phyloP scores from a whole-genome alignment of 2,797 vertebrate genomes.

The Graptemys geographica region DNA sequence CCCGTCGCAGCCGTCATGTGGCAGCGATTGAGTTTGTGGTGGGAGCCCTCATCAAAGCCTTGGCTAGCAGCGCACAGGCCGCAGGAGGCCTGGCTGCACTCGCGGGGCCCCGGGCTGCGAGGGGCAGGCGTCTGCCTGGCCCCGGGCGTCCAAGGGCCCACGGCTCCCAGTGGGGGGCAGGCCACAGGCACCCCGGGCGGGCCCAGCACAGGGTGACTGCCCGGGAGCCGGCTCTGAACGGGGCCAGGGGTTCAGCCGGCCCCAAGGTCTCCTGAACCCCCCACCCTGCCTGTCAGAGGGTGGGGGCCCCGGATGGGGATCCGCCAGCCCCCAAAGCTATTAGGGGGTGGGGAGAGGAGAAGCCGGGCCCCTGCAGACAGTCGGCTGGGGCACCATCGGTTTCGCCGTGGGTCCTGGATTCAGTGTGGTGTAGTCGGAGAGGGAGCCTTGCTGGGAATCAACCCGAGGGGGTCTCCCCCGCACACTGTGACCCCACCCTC shows the following conservation, averaged over 20 bases:
- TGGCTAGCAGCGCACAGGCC: not conserved
- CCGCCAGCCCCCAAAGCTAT: too few species aligned
- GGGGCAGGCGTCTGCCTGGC: not conserved
- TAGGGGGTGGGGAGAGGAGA: not conserved
- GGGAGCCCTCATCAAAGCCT: slow-evolving; percentile 35
- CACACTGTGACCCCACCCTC: not conserved
- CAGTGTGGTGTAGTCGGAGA: slow-evolving; percentile 57
- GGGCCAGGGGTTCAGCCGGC: not conserved
- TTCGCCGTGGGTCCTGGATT: not conserved
- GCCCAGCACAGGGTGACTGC: too few species aligned
- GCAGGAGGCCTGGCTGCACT: not conserved
- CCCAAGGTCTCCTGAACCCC: too few species aligned
- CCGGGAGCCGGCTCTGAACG: not conserved
- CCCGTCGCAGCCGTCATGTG: slow-evolving; percentile 18
- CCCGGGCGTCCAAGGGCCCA: not conserved
- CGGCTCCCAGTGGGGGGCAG: not conserved
- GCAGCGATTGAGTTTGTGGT: slow-evolving; percentile 41
- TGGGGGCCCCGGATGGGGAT: too few species aligned
- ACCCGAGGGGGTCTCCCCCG: slow-evolving; percentile 61
- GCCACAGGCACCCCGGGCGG: not conserved
- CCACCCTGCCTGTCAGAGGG: too few species aligned
- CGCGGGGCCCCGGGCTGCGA: not conserved
- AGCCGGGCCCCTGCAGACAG: not conserved
- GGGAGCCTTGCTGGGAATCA: slow-evolving; percentile 53
- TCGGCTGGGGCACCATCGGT: not conserved